A percentile compares a stretch with the other conserved stretches of the same genome.
phyloP scores from a whole-genome alignment of 2,797 vertebrate genomes.

The Schizopygopsis malacanthus region DNA sequence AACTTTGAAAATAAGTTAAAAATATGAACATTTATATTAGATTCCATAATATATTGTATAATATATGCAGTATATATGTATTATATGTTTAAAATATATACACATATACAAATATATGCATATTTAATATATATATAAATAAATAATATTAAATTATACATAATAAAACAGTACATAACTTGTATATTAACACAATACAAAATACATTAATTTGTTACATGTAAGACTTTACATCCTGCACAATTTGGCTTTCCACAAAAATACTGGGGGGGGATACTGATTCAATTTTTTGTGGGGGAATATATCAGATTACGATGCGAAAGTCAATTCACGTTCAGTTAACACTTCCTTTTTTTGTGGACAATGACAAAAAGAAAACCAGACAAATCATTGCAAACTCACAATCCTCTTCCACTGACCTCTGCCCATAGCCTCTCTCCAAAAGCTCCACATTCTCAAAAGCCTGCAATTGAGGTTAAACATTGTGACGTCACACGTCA shows the following conservation, averaged over 20 bases:
- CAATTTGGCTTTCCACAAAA: not conserved
- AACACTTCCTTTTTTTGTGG: not conserved
- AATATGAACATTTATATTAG: not conserved
- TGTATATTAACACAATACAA: not conserved
- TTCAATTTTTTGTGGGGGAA: not conserved
- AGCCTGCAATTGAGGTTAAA: conserved; percentile 24
- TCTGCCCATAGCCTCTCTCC: conserved; percentile 7
- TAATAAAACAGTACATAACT: not conserved
- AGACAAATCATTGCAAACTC: not conserved
- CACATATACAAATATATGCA: too few species aligned
- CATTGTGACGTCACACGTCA: not conserved
- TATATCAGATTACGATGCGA: not conserved
- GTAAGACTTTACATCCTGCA: not conserved
- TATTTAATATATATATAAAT: not conserved
- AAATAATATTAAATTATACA: not conserved
- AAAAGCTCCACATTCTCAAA: conserved; percentile 1
- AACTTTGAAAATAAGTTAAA: too few species aligned
- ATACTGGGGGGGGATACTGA: not conserved
- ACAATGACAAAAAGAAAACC: conserved; percentile 13
- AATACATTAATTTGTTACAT: not conserved
- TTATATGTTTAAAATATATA: not conserved
- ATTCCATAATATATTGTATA: too few species aligned
- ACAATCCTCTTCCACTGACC: conserved; percentile 18
- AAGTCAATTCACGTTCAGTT: not conserved
- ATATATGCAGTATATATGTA: not conserved